phyloP scores from a whole-genome alignment of 2,113 vertebrate genomes.

The Dromas ardeola region DNA sequence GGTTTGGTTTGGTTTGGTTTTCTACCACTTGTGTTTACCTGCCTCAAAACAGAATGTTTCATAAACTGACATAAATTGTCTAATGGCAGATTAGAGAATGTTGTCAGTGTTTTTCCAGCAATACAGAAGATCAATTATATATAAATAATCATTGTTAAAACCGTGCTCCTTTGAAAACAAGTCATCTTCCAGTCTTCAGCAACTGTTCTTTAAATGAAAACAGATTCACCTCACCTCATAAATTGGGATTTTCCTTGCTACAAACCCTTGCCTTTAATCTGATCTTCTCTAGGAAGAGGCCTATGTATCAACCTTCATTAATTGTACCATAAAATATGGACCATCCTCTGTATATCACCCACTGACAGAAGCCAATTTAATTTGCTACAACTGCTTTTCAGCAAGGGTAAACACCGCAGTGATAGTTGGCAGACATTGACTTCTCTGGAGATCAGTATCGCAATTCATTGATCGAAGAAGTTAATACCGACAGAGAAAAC shows the following conservation, averaged over 20 bases:
- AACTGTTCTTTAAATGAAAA: neutral
- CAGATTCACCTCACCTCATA: neutral
- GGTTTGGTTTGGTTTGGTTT: neutral
- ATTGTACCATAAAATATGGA: conserved; percentile 8
- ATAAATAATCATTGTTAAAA: neutral
- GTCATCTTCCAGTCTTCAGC: neutral
- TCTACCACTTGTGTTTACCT: neutral
- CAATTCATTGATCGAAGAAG: conserved; percentile 58
- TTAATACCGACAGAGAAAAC: conserved; percentile 43
- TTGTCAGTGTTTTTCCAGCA: neutral
- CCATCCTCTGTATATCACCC: neutral
- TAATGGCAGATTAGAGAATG: neutral
- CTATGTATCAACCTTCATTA: neutral
- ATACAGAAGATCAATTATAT: neutral
- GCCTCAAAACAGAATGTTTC: neutral
- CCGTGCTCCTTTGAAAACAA: neutral
- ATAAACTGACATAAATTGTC: neutral
- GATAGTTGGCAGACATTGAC: conserved; percentile 2
- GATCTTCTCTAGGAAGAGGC: neutral
- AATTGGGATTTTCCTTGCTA: neutral
- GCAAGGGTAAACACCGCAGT: neutral
- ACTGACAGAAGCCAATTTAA: conserved; percentile 3
- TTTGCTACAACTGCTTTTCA: conserved; percentile 13
- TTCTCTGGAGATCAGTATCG: conserved; percentile 23
- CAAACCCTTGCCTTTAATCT: neutral